Percentiles rank a stretch among this genome's conserved stretches.
Conservation (phyloP, 2,797 vertebrate genomes). For the Merluccius polli region DNA sequence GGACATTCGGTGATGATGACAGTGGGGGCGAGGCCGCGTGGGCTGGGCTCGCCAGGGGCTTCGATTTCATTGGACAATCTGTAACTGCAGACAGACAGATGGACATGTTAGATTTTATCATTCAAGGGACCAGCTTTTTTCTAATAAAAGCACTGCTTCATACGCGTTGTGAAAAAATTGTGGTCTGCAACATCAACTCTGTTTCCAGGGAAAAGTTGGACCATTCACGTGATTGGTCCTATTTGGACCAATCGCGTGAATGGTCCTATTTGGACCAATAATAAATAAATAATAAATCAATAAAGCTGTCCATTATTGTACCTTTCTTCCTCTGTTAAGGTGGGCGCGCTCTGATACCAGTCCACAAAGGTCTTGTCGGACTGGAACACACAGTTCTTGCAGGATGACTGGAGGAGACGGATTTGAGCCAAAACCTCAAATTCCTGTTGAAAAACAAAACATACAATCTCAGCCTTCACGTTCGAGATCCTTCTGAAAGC, state of each 20-base stretch:
- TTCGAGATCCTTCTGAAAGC: background rate
- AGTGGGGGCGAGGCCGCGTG: constrained; percentile 70
- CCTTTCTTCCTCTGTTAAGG: constrained; percentile 81
- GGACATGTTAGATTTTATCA: background rate
- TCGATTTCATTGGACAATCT: constrained; percentile 85
- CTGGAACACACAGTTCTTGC: constrained; percentile 78
- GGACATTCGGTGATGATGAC: constrained; percentile 85
- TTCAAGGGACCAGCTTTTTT: too few relatives aligned
- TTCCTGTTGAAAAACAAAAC: constrained; percentile 71
- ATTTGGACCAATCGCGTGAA: too few relatives aligned
- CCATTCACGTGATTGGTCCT: too few relatives aligned
- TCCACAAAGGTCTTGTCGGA: constrained; percentile 69
- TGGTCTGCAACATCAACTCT: too few relatives aligned
- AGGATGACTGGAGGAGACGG: constrained; percentile 83
- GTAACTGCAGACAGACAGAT: constrained; percentile 69
- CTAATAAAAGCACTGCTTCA: too few relatives aligned
- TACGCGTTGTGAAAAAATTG: too few relatives aligned
- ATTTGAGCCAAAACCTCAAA: constrained; percentile 90
- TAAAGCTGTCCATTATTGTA: constrained; percentile 36
- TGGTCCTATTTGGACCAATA: too few relatives aligned
- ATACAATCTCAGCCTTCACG: constrained; percentile 3
- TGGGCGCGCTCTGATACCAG: constrained; percentile 81
- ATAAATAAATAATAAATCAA: background rate
- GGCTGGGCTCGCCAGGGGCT: constrained; percentile 67
- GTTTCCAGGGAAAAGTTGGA: too few relatives aligned